These are phyloP conservation scores for Chloroceryle amazona DNA, from an alignment of 2,797 vertebrate species.

Conservation along the genomic window DNA sequence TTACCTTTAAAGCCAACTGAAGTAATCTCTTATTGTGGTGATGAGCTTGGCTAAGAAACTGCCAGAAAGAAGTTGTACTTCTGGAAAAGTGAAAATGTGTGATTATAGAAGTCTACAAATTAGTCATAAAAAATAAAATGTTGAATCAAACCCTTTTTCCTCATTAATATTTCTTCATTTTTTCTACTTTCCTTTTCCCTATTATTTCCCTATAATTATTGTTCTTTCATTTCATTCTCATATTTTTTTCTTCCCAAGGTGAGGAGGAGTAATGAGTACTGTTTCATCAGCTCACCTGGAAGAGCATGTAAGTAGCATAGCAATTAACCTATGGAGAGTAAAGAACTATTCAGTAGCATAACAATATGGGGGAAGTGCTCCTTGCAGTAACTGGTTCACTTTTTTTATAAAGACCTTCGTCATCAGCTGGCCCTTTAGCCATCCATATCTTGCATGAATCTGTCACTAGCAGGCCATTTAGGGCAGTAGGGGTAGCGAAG, in stretches of 20 bases:
- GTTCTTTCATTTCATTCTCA: neutral
- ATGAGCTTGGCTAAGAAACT: neutral
- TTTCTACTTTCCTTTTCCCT: neutral
- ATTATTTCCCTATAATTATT: neutral
- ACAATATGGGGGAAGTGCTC: fast-evolving
- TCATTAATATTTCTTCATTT: neutral
- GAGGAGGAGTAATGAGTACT: neutral
- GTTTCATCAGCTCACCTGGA: neutral
- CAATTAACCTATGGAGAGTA: neutral
- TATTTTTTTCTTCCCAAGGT: neutral
- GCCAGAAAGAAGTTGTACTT: neutral
- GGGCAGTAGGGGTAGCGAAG: neutral
- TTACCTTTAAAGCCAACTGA: neutral
- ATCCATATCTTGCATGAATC: neutral
- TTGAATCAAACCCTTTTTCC: neutral
- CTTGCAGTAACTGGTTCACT: neutral
- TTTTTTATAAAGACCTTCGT: neutral
- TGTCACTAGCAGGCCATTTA: neutral
- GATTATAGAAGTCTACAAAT: neutral
- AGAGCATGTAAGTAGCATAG: neutral
- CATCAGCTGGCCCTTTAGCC: neutral
- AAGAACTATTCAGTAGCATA: neutral
- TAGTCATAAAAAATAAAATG: neutral
- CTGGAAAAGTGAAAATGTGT: neutral
- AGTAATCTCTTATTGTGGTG: neutral